A percentile compares a stretch with the other conserved stretches of the same genome.
Conservation (phyloP, 2,797 vertebrate genomes). For the Anomalospiza imberbis region DNA sequence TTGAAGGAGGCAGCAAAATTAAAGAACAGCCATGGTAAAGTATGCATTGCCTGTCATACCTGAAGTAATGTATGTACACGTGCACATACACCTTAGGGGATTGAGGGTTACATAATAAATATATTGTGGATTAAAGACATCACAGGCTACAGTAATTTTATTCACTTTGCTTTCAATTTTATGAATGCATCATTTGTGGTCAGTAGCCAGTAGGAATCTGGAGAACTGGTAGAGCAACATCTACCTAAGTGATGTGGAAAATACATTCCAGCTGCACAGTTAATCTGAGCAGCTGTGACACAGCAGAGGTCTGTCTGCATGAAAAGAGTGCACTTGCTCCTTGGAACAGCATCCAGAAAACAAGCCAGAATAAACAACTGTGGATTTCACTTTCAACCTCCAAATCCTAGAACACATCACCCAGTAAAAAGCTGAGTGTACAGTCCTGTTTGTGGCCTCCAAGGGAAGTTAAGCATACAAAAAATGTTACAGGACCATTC, state of each 20-base stretch:
- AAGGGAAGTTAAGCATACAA: neutral
- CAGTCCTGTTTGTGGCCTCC: neutral
- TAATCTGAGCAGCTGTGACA: neutral
- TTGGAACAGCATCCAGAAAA: neutral
- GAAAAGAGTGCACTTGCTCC: neutral
- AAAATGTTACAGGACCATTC: neutral
- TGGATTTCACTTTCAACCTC: neutral
- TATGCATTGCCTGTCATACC: neutral
- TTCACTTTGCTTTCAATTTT: neutral
- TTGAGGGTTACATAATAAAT: neutral
- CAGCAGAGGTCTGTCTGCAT: neutral
- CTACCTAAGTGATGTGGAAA: neutral
- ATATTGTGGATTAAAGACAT: neutral
- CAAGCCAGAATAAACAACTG: neutral
- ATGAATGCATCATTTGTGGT: neutral
- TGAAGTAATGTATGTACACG: neutral
- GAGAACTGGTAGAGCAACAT: neutral
- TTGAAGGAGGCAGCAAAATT: neutral
- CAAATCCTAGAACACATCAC: neutral
- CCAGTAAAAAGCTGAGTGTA: neutral
- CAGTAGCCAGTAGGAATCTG: neutral
- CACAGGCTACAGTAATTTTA: neutral
- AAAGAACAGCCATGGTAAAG: neutral
- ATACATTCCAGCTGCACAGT: neutral
- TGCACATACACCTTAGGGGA: neutral